Evolutionary conservation across 2,888 invertebrate genomes (phyloP).

Genomic region (Papilio protenor): DNA sequence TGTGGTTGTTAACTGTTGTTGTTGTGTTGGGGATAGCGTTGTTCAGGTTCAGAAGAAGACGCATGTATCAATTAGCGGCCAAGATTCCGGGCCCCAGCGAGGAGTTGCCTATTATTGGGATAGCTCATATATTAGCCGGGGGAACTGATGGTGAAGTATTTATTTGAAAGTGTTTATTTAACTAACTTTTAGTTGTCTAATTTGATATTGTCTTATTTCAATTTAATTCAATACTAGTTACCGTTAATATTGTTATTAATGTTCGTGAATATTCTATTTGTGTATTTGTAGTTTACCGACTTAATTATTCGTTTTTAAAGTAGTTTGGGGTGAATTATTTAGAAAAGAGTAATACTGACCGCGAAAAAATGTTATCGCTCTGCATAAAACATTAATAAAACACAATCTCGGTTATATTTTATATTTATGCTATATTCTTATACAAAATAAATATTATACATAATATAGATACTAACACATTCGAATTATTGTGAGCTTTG

Average conservation of each 20-base stretch:
- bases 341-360: too few relatives aligned
- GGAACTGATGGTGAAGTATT: constrained; percentile 61
- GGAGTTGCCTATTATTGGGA: constrained; percentile 64
- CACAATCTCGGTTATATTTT: too few relatives aligned
- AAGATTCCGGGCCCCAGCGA: constrained; percentile 52
- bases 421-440: too few relatives aligned
- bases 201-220: neutral
- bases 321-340: neutral
- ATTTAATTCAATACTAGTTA: neutral
- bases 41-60: constrained; percentile 62
- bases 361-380: too few relatives aligned
- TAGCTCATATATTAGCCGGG: constrained; percentile 61
- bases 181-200: neutral
- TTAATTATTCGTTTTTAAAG: neutral
- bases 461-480: too few relatives aligned
- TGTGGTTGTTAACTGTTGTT: constrained; percentile 26
- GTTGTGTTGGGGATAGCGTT: constrained; percentile 54
- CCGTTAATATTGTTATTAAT: neutral
- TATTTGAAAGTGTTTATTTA: neutral
- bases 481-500: neutral
- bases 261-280: neutral
- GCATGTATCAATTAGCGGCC: constrained; percentile 65
- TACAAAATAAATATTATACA: too few relatives aligned
- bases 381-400: too few relatives aligned
- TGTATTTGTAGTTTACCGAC: neutral